These are phyloP conservation scores for Eurois occulta DNA, from an alignment of 2,888 invertebrate species.

Conservation along the genomic window DNA sequence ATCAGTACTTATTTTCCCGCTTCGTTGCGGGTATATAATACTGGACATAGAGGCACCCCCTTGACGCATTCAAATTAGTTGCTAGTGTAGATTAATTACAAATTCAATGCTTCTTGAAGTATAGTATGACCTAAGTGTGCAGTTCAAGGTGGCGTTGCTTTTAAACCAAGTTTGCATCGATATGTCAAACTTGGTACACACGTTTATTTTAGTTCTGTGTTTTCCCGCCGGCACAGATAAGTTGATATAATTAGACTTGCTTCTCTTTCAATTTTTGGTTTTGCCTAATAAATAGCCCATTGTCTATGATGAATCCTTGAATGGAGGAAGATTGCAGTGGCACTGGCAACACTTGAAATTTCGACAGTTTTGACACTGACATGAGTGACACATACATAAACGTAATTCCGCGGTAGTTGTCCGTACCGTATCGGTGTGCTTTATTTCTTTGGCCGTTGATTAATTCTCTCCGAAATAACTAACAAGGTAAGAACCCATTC, in stretches of 20 bases:
- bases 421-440: conserved; percentile 11
- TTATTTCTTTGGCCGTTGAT: conserved; percentile 18
- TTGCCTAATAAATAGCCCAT: neutral
- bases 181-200: neutral
- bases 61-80: too few species aligned
- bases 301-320: neutral
- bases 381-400: conserved; percentile 23
- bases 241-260: neutral
- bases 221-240: too few species aligned
- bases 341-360: neutral
- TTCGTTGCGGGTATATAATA: too few species aligned
- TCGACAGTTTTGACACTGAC: conserved; percentile 17
- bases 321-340: neutral
- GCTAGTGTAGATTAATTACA: too few species aligned
- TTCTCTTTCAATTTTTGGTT: neutral
- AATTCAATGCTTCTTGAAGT: too few species aligned
- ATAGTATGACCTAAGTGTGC: too few species aligned
- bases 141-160: neutral
- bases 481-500: conserved; percentile 27
- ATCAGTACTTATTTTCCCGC: too few species aligned
- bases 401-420: conserved; percentile 22
- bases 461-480: conserved; percentile 4
- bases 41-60: too few species aligned
- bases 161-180: too few species aligned
- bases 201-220: neutral